Percentiles rank a stretch among this genome's conserved stretches.
Conservation (phyloP, 2,888 invertebrate species). For the Mamestra brassicae region DNA sequence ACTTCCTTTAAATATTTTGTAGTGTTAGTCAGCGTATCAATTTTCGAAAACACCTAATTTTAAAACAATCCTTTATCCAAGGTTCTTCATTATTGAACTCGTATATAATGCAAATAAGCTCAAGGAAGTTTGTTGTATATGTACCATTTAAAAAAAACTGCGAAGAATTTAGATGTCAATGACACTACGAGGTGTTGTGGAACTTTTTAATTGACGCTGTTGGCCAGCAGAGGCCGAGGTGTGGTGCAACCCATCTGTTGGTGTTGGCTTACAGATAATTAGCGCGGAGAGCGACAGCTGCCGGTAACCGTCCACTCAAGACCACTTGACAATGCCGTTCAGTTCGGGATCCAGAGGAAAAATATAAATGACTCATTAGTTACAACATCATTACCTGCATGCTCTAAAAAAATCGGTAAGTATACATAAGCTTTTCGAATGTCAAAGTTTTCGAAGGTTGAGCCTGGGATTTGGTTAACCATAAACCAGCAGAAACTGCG, state of each 20-base stretch:
- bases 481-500: background rate
- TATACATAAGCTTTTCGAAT: background rate
- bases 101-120: conserved; percentile 35
- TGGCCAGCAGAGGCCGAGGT: conserved; percentile 75
- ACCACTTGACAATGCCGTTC: conserved; percentile 69
- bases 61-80: conserved; percentile 46
- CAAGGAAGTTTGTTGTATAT: conserved; percentile 40
- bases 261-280: conserved; percentile 83
- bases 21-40: conserved; percentile 50
- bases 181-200: conserved; percentile 67
- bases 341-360: conserved; percentile 51
- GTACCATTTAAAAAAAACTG: conserved; percentile 49
- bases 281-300: conserved; percentile 81
- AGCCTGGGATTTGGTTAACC: background rate
- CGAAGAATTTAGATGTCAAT: conserved; percentile 70
- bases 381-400: conserved; percentile 17
- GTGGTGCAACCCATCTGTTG: conserved; percentile 77
- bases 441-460: background rate
- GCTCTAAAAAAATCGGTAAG: background rate
- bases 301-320: conserved; percentile 71
- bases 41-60: conserved; percentile 52
- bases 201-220: conserved; percentile 70
- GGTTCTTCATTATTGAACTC: conserved; percentile 25
- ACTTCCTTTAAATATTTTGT: conserved; percentile 44
- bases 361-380: conserved; percentile 51